Evolutionary conservation across 53 echinoderm and acorn worm species (phyloP).

Genomic region (Echinarachnius parma): DNA sequence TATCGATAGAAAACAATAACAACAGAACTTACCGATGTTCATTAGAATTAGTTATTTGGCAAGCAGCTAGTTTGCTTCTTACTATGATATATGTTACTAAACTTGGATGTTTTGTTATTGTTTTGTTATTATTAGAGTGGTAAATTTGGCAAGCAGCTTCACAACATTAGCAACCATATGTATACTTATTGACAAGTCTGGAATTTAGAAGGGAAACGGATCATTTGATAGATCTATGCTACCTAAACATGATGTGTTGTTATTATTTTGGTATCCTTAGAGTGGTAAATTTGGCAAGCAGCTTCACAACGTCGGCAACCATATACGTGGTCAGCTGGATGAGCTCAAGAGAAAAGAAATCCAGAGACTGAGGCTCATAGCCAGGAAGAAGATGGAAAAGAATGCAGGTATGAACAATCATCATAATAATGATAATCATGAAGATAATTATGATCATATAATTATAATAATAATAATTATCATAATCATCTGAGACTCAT

Average conservation of each 20-base stretch:
- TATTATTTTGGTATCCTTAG: conserved; percentile 10
- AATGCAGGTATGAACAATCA: conserved; percentile 47
- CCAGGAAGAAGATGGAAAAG: conserved; percentile 62
- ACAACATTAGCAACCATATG: conserved; percentile 64
- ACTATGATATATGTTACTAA: too few species aligned
- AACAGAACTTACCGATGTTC: too few species aligned
- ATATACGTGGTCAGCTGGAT: conserved; percentile 80
- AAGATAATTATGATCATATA: too few species aligned
- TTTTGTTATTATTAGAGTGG: conserved; percentile 45
- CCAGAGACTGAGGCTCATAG: conserved; percentile 76
- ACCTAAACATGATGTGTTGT: conserved; percentile 31
- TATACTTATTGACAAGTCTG: too few species aligned
- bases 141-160: conserved; percentile 59
- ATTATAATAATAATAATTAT: too few species aligned
- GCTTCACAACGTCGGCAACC: conserved; percentile 54
- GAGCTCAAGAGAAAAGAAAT: conserved; percentile 90
- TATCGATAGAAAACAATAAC: too few species aligned
- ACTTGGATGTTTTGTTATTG: conserved; percentile 10
- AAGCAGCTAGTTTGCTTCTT: too few species aligned
- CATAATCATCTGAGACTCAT: too few species aligned
- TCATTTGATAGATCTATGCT: too few species aligned
- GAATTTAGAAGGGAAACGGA: too few species aligned
- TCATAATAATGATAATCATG: too few species aligned
- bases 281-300: conserved; percentile 65
- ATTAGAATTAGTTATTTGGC: too few species aligned